These are phyloP conservation scores for Aldabrachelys gigantea DNA, from an alignment of 2,113 vertebrate genomes.

Conservation along the genomic window DNA sequence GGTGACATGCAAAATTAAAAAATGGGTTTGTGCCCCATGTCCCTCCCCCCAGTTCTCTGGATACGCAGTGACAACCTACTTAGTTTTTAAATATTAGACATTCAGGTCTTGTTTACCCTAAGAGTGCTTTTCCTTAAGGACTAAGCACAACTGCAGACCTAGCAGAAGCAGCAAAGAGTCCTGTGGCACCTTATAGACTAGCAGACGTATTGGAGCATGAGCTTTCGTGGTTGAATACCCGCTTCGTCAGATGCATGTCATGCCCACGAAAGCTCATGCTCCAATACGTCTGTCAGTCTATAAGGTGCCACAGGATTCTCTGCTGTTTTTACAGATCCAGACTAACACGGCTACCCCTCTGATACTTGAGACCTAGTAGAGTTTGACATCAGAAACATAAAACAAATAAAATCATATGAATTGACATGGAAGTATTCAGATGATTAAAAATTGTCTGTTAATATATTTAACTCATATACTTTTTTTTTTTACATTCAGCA, in stretches of 20 bases:
- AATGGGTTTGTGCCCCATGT: background rate
- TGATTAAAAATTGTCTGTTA: background rate
- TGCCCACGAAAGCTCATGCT: too few species aligned
- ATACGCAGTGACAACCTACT: background rate
- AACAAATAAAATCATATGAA: background rate
- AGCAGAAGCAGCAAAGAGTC: background rate
- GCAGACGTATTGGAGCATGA: too few species aligned
- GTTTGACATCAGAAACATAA: conserved; percentile 4
- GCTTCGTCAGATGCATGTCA: too few species aligned
- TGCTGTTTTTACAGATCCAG: too few species aligned
- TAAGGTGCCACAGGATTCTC: too few species aligned
- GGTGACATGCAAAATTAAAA: background rate
- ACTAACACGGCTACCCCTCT: too few species aligned
- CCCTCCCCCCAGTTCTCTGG: background rate
- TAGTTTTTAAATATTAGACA: background rate
- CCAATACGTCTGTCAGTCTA: too few species aligned
- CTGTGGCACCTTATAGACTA: too few species aligned
- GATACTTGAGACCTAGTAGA: background rate
- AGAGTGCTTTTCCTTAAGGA: background rate
- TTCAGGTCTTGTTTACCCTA: background rate
- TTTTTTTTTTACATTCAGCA: background rate
- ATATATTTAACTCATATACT: background rate
- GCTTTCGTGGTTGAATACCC: too few species aligned
- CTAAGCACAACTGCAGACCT: background rate
- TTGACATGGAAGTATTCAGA: background rate